Percentiles rank a stretch among this genome's conserved stretches.
Conservation (phyloP, 2,113 vertebrate species). For the Tupaia chinensis region DNA sequence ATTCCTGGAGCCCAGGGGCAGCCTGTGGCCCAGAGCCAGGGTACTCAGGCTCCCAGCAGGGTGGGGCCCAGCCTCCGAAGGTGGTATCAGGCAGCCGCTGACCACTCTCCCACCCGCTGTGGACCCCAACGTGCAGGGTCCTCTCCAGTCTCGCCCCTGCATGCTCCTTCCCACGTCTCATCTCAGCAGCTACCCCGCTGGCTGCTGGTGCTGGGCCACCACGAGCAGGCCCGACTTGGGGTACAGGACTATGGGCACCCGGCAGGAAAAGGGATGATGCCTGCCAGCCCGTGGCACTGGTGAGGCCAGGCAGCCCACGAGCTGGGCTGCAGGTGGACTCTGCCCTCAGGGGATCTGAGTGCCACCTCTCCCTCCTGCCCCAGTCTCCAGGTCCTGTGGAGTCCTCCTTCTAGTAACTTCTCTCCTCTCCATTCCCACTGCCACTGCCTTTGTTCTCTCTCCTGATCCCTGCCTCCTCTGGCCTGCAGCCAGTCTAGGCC, state of each 20-base stretch:
- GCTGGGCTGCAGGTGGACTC: background rate
- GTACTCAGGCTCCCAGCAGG: slow-evolving; percentile 67
- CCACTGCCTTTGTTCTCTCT: background rate
- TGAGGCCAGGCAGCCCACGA: background rate
- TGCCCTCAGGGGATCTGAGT: background rate
- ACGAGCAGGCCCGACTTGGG: background rate
- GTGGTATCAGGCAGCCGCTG: background rate
- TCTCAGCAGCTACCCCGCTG: background rate
- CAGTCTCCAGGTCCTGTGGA: background rate
- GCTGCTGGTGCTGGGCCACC: background rate
- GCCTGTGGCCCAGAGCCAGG: slow-evolving; percentile 71
- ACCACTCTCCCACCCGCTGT: background rate
- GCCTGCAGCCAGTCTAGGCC: background rate
- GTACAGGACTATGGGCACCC: background rate
- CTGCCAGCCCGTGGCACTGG: background rate
- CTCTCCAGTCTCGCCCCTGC: background rate
- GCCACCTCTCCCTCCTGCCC: background rate
- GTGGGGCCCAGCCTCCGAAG: slow-evolving; percentile 14
- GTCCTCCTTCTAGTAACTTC: background rate
- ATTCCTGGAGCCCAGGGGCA: slow-evolving; percentile 83
- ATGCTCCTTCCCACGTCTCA: background rate
- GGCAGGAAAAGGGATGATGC: background rate
- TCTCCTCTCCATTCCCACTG: background rate
- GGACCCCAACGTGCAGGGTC: background rate
- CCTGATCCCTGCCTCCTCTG: background rate